Evolutionary conservation across 2,888 invertebrate genomes (phyloP).

Genomic region (Chrysolina oricalcia): DNA sequence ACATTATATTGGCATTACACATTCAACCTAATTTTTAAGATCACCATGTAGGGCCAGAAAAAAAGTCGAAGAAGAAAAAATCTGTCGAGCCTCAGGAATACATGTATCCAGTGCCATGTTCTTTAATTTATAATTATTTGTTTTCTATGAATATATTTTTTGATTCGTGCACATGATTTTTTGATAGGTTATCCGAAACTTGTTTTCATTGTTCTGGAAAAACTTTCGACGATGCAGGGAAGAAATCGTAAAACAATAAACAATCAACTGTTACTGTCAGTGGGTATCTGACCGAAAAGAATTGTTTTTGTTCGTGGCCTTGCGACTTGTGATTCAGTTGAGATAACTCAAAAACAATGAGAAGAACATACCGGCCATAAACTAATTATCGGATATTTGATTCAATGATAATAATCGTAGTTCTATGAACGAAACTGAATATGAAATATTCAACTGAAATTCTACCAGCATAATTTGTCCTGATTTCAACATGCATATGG

Average conservation of each 20-base stretch:
- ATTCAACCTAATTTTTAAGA: no score
- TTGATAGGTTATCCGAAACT: background rate
- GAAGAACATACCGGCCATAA: background rate
- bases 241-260: background rate
- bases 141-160: background rate
- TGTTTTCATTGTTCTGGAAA: background rate
- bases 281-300: background rate
- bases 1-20: no score
- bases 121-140: background rate
- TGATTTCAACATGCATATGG: no score
- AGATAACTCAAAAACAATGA: background rate
- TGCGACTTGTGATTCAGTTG: background rate
- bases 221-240: background rate
- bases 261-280: background rate
- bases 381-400: background rate
- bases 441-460: background rate
- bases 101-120: no score
- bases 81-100: no score
- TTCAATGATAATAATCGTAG: background rate
- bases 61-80: no score
- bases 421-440: background rate
- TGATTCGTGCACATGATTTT: background rate
- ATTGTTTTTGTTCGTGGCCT: background rate
- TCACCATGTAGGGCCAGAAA: no score
- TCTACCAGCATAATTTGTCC: no score